phyloP scores from a whole-genome alignment of 92 coral and sea anemone species.

The Bergia puertoricense region DNA sequence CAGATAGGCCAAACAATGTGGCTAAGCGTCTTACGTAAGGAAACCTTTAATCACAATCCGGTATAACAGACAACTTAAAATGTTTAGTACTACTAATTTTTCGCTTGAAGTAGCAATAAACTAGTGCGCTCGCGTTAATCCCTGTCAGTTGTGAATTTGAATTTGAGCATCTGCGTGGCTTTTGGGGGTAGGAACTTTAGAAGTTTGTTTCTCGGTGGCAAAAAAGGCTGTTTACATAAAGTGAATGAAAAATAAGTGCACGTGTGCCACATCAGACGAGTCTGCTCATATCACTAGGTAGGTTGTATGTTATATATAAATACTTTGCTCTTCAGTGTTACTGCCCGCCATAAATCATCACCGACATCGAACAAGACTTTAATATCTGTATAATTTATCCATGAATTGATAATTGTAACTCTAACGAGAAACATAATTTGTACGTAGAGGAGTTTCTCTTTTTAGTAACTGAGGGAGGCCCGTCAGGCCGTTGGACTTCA shows the following conservation, averaged over 20 bases:
- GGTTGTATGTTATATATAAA: too few relatives aligned
- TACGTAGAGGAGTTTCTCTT: neutral
- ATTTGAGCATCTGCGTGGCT: neutral
- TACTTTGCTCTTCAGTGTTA: too few relatives aligned
- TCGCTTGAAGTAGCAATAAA: slow-evolving; percentile 2
- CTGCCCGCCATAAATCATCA: neutral
- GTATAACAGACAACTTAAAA: neutral
- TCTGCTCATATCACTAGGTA: too few relatives aligned
- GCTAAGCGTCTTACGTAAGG: neutral
- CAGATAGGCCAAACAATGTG: neutral
- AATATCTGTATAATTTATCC: neutral
- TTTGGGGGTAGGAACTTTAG: neutral
- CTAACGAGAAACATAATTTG: neutral
- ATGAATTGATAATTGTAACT: neutral
- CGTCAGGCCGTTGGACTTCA: neutral
- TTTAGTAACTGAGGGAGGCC: neutral
- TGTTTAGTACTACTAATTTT: neutral
- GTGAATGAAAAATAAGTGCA: too few relatives aligned
- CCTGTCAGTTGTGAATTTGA: neutral
- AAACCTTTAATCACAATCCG: slow-evolving; percentile 8
- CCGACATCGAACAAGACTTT: neutral
- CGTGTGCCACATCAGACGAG: too few relatives aligned
- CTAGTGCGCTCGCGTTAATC: neutral
- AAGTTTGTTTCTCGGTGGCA: neutral
- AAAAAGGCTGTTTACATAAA: too few relatives aligned